These are phyloP conservation scores for Exocentrus adspersus DNA, from an alignment of 2,888 invertebrate genomes.

Conservation along the genomic window DNA sequence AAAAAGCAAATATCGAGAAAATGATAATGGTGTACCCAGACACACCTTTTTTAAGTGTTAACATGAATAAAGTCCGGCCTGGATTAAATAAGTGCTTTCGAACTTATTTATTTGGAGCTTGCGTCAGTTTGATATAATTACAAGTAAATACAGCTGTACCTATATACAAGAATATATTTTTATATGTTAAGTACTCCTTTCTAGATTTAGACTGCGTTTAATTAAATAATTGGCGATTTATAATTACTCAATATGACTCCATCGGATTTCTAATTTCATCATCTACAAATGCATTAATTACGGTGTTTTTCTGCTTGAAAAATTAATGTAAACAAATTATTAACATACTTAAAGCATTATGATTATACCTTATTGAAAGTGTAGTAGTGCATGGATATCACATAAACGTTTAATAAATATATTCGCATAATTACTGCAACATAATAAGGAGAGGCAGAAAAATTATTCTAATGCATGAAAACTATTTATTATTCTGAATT, in stretches of 20 bases:
- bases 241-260: constrained; percentile 47
- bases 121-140: neutral
- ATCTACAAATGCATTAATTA: constrained; percentile 41
- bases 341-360: constrained; percentile 34
- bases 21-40: constrained; percentile 26
- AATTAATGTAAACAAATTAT: constrained; percentile 41
- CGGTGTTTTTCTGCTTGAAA: constrained; percentile 34
- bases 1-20: constrained; percentile 30
- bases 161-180: constrained; percentile 21
- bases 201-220: constrained; percentile 11
- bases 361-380: constrained; percentile 13
- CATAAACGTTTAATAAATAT: constrained; percentile 2
- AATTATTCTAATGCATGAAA: neutral
- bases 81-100: constrained; percentile 7
- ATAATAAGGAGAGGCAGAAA: constrained; percentile 16
- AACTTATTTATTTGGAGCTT: constrained; percentile 17
- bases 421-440: constrained; percentile 9
- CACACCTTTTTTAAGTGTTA: constrained; percentile 33
- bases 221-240: constrained; percentile 36
- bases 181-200: constrained; percentile 21
- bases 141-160: constrained; percentile 3
- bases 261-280: constrained; percentile 53
- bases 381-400: constrained; percentile 5
- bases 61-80: constrained; percentile 2
- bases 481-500: constrained; percentile 6